phyloP scores from a whole-genome alignment of 2,888 invertebrate species.

The Hermodice carunculata region DNA sequence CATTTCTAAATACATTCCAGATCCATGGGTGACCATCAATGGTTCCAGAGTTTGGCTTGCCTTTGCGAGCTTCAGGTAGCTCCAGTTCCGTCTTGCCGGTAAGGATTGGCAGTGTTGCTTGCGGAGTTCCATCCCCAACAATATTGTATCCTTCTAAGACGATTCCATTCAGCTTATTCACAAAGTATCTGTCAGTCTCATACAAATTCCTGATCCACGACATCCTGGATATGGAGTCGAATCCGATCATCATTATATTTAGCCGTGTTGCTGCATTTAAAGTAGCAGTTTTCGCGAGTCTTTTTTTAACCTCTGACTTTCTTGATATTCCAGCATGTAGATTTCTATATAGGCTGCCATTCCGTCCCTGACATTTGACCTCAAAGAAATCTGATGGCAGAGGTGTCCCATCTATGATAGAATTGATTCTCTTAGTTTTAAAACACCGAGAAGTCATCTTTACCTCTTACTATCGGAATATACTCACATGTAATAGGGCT shows the following conservation, averaged over 20 bases:
- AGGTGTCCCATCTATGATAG: constrained; percentile 18
- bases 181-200: constrained; percentile 56
- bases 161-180: constrained; percentile 51
- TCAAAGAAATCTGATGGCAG: constrained; percentile 31
- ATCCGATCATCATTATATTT: constrained; percentile 80
- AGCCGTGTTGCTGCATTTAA: constrained; percentile 13
- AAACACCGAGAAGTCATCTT: constrained; percentile 20
- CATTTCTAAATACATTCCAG: constrained; percentile 81
- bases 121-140: constrained; percentile 46
- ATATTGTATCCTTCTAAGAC: constrained; percentile 48
- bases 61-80: constrained; percentile 84
- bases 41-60: constrained; percentile 75
- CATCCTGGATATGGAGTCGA: constrained; percentile 88
- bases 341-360: constrained; percentile 75
- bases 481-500: constrained; percentile 74
- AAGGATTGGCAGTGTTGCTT: constrained; percentile 44
- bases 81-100: constrained; percentile 42
- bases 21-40: constrained; percentile 87
- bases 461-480: constrained; percentile 46
- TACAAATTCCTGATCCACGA: constrained; percentile 62
- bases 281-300: background rate
- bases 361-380: constrained; percentile 40
- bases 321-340: constrained; percentile 75
- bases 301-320: constrained; percentile 19
- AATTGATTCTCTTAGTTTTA: background rate